A percentile compares a stretch with the other conserved stretches of the same genome.
These are phyloP conservation scores for Eulimnadia texana DNA, from an alignment of 1,140 invertebrate genomes.

Conservation along the genomic window DNA sequence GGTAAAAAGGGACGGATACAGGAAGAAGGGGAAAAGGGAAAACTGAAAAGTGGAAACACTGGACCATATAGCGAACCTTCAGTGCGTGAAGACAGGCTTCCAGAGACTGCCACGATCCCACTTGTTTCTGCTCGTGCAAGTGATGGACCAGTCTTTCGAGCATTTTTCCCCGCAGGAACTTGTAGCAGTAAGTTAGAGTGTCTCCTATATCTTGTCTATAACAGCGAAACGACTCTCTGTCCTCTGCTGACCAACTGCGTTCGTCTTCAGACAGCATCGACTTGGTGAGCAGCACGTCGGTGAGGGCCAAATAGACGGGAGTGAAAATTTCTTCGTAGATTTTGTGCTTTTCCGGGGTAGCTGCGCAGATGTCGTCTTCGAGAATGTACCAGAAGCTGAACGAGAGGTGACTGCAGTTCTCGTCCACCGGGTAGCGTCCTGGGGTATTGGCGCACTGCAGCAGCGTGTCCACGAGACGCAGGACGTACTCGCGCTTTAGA, in stretches of 20 bases:
- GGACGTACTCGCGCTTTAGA: conserved; percentile 26
- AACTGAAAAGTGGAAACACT: too few species aligned
- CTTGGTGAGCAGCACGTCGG: conserved; percentile 47
- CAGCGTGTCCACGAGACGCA: conserved; percentile 41
- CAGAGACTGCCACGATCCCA: conserved; percentile 40
- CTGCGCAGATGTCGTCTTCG: conserved; percentile 43
- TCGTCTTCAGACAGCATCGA: conserved; percentile 39
- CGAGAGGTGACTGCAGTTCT: conserved; percentile 62
- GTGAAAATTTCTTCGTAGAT: conserved; percentile 36
- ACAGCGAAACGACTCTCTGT: conserved; percentile 70
- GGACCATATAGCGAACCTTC: not conserved
- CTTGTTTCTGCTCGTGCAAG: conserved; percentile 28
- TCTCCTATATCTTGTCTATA: conserved; percentile 47
- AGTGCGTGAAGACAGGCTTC: conserved; percentile 72
- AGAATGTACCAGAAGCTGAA: conserved; percentile 63
- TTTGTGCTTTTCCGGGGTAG: conserved; percentile 35
- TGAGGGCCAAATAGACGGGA: conserved; percentile 48
- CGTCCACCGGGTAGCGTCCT: conserved; percentile 68
- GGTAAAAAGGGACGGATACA: too few species aligned
- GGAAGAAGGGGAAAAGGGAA: too few species aligned
- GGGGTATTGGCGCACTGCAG: conserved; percentile 60
- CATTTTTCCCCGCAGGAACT: conserved; percentile 52
- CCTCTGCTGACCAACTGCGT: conserved; percentile 45
- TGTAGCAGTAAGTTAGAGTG: conserved; percentile 58
- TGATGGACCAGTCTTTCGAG: conserved; percentile 44